These are phyloP conservation scores for Lochmaea crataegi DNA, from an alignment of 2,888 invertebrate genomes.

Conservation along the genomic window DNA sequence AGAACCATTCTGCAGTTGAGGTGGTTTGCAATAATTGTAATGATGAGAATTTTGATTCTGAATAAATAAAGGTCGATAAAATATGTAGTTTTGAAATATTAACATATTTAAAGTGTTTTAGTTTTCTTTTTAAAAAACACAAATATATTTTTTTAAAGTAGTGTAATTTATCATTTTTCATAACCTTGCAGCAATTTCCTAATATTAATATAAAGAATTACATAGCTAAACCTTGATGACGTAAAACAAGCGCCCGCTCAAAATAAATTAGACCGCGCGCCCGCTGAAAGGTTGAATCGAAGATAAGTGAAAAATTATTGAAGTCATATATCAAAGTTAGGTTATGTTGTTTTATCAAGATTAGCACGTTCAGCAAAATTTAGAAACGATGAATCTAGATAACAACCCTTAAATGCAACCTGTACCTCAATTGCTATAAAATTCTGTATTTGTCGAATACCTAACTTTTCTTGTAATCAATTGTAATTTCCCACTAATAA, in stretches of 20 bases:
- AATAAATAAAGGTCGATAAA: not conserved
- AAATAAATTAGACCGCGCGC: not conserved
- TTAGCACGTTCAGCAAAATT: too few species aligned
- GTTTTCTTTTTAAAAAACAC: constrained; percentile 13
- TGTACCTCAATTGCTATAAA: too few species aligned
- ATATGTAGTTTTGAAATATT: constrained; percentile 2
- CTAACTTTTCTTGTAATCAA: not conserved
- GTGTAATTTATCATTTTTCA: constrained; percentile 16
- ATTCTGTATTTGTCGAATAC: not conserved
- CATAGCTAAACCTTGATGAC: not conserved
- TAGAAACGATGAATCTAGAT: too few species aligned
- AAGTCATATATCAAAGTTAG: too few species aligned
- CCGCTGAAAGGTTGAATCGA: not conserved
- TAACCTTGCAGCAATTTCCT: constrained; percentile 13
- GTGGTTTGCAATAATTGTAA: constrained; percentile 40
- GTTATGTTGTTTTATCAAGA: too few species aligned
- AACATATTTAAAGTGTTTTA: constrained; percentile 26
- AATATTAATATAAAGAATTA: constrained; percentile 23
- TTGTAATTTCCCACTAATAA: not conserved
- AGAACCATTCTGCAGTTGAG: constrained; percentile 41
- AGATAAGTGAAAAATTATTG: too few species aligned
- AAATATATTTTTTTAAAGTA: constrained; percentile 18
- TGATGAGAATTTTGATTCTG: constrained; percentile 19
- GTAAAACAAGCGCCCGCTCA: not conserved
- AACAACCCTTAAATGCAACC: too few species aligned